Evolutionary conservation across 2,888 invertebrate species (phyloP).

Genomic region (Alviniconcha strummeri): DNA sequence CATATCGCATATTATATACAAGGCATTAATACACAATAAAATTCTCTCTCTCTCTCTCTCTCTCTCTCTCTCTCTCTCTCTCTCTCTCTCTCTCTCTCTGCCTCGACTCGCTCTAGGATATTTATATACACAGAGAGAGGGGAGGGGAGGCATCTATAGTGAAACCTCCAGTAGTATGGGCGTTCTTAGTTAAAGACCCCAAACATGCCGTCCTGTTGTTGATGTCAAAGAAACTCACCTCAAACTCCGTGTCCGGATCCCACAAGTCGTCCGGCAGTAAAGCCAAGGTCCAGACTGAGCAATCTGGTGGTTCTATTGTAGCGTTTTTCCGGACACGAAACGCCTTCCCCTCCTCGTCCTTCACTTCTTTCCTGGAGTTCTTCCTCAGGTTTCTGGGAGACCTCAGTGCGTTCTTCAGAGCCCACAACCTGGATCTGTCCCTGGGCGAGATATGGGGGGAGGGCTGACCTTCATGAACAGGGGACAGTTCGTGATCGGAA

Average conservation of each 20-base stretch:
- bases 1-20: no score
- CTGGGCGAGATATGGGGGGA: slow-evolving; percentile 31
- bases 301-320: slow-evolving; percentile 33
- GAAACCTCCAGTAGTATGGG: no score
- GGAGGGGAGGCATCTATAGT: no score
- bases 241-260: slow-evolving; percentile 46
- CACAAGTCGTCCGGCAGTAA: slow-evolving; percentile 36
- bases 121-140: no score
- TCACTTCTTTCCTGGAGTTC: slow-evolving; percentile 28
- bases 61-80: no score
- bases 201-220: no score
- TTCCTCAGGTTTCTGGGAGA: slow-evolving; percentile 44
- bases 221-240: slow-evolving; percentile 43
- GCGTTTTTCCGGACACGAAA: slow-evolving; percentile 33
- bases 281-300: slow-evolving; percentile 33
- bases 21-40: no score
- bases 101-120: no score
- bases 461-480: not conserved
- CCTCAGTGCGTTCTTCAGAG: slow-evolving; percentile 42
- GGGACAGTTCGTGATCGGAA: slow-evolving; percentile 4
- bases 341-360: slow-evolving; percentile 8
- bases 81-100: no score
- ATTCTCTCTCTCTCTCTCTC: no score
- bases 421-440: slow-evolving; percentile 36
- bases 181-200: no score